These are phyloP conservation scores for Blomia tropicalis DNA, from an alignment of 2,888 invertebrate species.

Conservation along the genomic window DNA sequence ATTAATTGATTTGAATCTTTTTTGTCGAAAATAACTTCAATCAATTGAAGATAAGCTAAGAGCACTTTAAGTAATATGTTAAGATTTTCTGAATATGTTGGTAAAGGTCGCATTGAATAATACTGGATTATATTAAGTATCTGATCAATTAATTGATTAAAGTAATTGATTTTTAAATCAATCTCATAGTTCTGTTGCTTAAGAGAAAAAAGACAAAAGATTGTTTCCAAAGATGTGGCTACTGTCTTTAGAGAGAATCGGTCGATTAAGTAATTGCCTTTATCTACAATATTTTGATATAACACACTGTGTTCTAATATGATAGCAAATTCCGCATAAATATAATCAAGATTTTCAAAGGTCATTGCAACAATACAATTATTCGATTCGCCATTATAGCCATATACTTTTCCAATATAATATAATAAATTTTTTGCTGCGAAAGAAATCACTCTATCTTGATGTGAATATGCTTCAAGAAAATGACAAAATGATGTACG, in stretches of 20 bases:
- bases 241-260: not conserved
- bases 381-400: not conserved
- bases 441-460: not conserved
- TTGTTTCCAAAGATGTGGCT: not conserved
- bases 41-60: not conserved
- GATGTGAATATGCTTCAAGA: not conserved
- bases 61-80: not conserved
- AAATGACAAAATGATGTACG: not conserved
- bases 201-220: not conserved
- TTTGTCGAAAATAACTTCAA: not conserved
- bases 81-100: not conserved
- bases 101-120: not conserved
- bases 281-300: not conserved
- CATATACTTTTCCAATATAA: not conserved
- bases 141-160: constrained; percentile 13
- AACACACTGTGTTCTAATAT: not conserved
- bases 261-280: not conserved
- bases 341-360: constrained; percentile 4
- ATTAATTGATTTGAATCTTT: not conserved
- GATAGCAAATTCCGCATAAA: not conserved
- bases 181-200: too few species aligned
- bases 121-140: not conserved
- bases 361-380: not conserved
- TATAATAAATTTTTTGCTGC: not conserved
- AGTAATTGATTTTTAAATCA: not conserved